Evolutionary conservation across 2,113 vertebrate genomes (phyloP).

Genomic region (Calidris pygmaea): DNA sequence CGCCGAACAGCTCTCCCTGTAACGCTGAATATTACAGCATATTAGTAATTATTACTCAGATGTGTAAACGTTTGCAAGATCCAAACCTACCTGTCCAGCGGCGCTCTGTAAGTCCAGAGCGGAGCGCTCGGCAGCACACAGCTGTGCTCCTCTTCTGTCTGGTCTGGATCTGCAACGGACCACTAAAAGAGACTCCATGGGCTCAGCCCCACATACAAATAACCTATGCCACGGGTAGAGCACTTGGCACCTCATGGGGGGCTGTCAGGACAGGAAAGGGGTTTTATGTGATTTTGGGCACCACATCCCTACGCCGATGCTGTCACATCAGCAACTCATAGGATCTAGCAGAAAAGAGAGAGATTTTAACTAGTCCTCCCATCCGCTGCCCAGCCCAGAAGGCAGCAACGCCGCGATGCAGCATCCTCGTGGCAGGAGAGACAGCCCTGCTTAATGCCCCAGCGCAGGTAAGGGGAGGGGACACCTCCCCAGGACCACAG

Average conservation of each 20-base stretch:
- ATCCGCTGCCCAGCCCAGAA: background rate
- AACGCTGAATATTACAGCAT: accelerated
- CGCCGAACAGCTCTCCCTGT: background rate
- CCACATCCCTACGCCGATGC: background rate
- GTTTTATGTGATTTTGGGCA: background rate
- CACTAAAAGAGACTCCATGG: background rate
- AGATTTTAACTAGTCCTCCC: background rate
- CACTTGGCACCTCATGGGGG: background rate
- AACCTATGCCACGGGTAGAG: accelerated
- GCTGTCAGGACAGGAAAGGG: background rate
- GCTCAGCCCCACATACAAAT: background rate
- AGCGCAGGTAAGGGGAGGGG: background rate
- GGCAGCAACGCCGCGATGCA: background rate
- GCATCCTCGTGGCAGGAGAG: background rate
- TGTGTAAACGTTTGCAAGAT: background rate
- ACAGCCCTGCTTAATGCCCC: background rate
- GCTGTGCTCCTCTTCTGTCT: background rate
- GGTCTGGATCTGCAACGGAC: background rate
- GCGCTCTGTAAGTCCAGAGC: accelerated
- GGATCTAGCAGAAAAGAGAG: background rate
- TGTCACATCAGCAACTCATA: background rate
- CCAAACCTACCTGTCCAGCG: background rate
- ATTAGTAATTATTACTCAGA: background rate
- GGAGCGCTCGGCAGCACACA: background rate
- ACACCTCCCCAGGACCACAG: background rate